Evolutionary conservation across 2,113 vertebrate genomes (phyloP), one percentile per base, ranked within the genome.

Genomic region (Hippopotamus amphibius): DNA sequence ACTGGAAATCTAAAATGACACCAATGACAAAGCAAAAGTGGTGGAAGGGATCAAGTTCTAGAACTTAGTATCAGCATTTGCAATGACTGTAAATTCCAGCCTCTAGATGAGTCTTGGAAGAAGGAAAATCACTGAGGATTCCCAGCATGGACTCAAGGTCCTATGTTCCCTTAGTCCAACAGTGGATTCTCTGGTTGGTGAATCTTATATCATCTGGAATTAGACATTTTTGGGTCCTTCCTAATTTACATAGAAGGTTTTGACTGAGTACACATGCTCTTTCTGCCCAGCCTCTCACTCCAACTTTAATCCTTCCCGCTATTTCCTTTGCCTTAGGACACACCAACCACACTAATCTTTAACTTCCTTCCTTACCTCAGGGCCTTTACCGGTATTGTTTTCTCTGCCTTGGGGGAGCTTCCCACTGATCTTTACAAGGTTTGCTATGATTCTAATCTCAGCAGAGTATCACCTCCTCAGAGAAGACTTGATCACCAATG

Each of bases 311-410:
- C 15, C 1, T 19, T 59, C 6, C 22, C 15, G 57, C 33, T 83
- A 71, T 84, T 93, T 79, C 69, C 21, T 2, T 59, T 83, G 37
- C 24, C 61, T 90, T 10, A 50, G 83, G 77, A 88, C 61, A 83
- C 0, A 65, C 6, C 41, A 63, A 50, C 28, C 43, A 28, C 17
- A 61, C 33, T 21, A 59, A 68, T 12, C 72, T 92, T 92, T 82
- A 92, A 92, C 68, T 95, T 85, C 89, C 65, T 89, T 95, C 28
- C 41, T 86, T 14, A 22, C 79, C 63, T 80, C 28, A 53, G 66
- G 48, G 71, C 17, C 55, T 95, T 50, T 68, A 57, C 30, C 93
- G 28, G 33, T 65, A 65, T 72, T 85, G 24, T 93, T 92, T 93
- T 80, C 65, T 53, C 13, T 81, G 76, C 74, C 26, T 59, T 65